Evolutionary conservation across 2,113 vertebrate genomes (phyloP), one percentile per base, ranked within the genome.

Genomic region (Lagopus leucura): DNA sequence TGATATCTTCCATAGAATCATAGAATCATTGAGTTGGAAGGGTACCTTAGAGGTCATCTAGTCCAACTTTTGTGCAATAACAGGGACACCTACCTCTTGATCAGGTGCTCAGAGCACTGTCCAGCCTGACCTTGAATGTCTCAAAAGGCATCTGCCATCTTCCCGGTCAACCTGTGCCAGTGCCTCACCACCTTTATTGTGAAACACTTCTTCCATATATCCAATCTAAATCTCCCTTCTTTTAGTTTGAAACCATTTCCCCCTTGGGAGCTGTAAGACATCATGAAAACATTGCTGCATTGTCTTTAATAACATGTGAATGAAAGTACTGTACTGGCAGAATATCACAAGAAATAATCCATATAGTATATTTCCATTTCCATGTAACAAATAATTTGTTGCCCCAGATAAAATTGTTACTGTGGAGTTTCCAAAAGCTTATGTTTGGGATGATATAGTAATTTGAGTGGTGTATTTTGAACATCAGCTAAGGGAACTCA

Each of bases 321-420:
- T 60, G 61, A 74, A 83, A 95, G 43, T 2, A 1, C 28, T 55
- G 38, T 0, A 2, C 27, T 86, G 69, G 2, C 47, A 81, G 75
- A 66, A 50, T 52, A 91, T 47, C 54, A 15, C 36, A 74, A 88
- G 90, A 83, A 86, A 75, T 92, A 91, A 88, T 40, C 65, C 50
- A 78, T 0, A 0, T 38, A 67, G 60, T 50, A 55, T 3, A 67
- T 89, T 86, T 87, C 66, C 60, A 82, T 82, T 93, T 92, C 43
- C 36, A 76, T 88, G 91, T 86, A 94, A 60, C 64, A 94, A 95
- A 86, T 65, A 94, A 60, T 90, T 90, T 86, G 76, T 86, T 95
- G 81, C 47, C 21, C 21, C 82, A 86, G 45, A 55, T 50, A 64
- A 47, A 91, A 21, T 69, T 90, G 69, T 34, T 88, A n/a, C 52